Evolutionary conservation across 2,797 vertebrate genomes (phyloP).

Genomic region (Gastrophryne carolinensis): DNA sequence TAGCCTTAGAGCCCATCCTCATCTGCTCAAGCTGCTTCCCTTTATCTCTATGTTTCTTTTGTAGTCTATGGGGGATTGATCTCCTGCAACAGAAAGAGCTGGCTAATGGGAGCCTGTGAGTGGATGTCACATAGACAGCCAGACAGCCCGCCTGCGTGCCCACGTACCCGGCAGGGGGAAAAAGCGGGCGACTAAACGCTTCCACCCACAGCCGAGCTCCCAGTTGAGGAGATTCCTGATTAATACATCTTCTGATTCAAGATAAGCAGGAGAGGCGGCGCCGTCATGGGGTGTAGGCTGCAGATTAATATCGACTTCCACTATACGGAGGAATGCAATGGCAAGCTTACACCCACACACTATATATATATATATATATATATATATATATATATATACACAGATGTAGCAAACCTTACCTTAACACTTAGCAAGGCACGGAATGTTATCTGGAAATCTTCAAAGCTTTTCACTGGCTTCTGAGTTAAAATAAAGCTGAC

Average conservation of each 20-base stretch:
- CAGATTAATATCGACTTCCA: too few relatives aligned
- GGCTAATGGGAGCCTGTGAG: background rate
- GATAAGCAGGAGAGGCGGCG: background rate
- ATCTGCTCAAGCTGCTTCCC: background rate
- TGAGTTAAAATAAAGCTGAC: too few relatives aligned
- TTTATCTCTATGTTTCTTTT: background rate
- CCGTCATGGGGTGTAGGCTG: background rate
- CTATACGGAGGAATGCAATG: too few relatives aligned
- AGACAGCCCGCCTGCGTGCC: background rate
- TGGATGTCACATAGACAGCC: background rate
- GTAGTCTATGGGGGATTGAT: background rate
- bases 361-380: background rate
- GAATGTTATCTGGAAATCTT: too few relatives aligned
- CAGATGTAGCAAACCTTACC: too few relatives aligned
- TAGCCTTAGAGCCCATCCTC: background rate
- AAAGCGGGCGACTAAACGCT: background rate
- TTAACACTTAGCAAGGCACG: too few relatives aligned
- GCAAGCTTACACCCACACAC: background rate
- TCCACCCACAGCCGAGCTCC: conserved; percentile 1
- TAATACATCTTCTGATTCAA: conserved; percentile 20
- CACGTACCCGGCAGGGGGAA: background rate
- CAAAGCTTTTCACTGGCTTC: too few relatives aligned
- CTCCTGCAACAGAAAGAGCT: background rate
- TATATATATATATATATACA: background rate
- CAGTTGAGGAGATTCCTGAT: conserved; percentile 26